Evolutionary conservation across 2,888 invertebrate genomes (phyloP), one percentile per base, ranked within the genome.

Genomic region (Cheilosia variabilis): DNA sequence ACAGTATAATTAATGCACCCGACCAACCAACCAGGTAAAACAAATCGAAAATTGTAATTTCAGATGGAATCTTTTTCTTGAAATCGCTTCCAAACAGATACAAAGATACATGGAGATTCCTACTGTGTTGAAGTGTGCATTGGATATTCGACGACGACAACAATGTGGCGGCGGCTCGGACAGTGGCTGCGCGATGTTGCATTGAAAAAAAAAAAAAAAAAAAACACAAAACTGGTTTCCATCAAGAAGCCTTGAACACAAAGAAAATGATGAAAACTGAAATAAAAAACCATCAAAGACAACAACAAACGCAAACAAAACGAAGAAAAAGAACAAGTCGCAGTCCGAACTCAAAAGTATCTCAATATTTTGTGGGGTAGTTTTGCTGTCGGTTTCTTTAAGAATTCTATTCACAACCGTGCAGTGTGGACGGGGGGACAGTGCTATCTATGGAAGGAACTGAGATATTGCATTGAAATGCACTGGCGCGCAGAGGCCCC

Each of bases 1-100:
- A 58, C 78, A 78, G 55, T 66, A 72, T 66, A 72, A 83, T 78
- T 62, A 83, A 78, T 78, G 72, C 65, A 52, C 52, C 68, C 65
- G 37, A 13, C 57, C 71, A 37, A 13, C 37, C 37, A 4, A 76
- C 50, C 22, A 63, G 68, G 50, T 81, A 47, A 52, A 41, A 52
- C 31, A 66, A 73, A 73, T 68, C 68, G 47, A 68, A 83, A 71
- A 52, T 47, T 5, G 52, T 53, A 60, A 62, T 52, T 68, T 50
- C 17, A 72, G 72, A 83, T 77, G 71, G 66, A 77, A 72, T 66
- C 68, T 43, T 63, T 50, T 24, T 57, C 27, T 53, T 45, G 5
- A 73, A 83, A 79, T 68, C 13, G 47, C 17, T 50, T 68, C 63
- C 52, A 57, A 68, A 55, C 50, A 68, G 43, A 83, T 68, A 63